Evolutionary conservation across 2,113 vertebrate genomes (phyloP).

Genomic region (Columba janthina): DNA sequence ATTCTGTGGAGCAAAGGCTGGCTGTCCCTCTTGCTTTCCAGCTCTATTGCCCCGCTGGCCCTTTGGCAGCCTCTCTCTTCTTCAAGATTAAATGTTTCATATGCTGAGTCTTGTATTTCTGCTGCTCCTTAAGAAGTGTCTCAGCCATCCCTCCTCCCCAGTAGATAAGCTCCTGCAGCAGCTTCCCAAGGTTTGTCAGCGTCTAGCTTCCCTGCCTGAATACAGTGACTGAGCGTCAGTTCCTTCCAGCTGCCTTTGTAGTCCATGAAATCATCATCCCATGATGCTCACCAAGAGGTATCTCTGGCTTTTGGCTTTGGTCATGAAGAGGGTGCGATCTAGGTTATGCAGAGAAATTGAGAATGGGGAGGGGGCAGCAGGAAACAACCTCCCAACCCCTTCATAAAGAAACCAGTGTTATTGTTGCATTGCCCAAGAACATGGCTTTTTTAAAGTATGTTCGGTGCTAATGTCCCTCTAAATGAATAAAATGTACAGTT

Average conservation of each 20-base stretch:
- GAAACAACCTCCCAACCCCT: not conserved
- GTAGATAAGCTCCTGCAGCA: not conserved
- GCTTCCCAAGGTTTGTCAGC: not conserved
- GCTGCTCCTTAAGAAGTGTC: not conserved
- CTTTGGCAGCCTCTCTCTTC: not conserved
- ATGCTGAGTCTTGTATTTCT: not conserved
- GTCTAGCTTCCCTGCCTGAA: not conserved
- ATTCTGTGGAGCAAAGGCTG: not conserved
- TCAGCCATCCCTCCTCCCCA: not conserved
- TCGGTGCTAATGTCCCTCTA: not conserved
- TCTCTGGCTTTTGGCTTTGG: not conserved
- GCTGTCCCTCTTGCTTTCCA: not conserved
- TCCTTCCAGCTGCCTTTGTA: not conserved
- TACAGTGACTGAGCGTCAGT: not conserved
- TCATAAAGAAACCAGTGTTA: not conserved
- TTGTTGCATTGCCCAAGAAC: not conserved
- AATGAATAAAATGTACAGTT: slow-evolving; percentile 15
- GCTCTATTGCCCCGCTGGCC: not conserved
- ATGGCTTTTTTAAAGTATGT: not conserved
- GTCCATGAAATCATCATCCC: not conserved
- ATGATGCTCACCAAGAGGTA: not conserved
- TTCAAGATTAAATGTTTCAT: not conserved
- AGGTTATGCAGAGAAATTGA: not conserved
- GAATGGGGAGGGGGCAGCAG: not conserved
- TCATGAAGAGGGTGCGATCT: not conserved